Conservation (phyloP, 2,797 vertebrate genomes). For the Alosa sapidissima region DNA sequence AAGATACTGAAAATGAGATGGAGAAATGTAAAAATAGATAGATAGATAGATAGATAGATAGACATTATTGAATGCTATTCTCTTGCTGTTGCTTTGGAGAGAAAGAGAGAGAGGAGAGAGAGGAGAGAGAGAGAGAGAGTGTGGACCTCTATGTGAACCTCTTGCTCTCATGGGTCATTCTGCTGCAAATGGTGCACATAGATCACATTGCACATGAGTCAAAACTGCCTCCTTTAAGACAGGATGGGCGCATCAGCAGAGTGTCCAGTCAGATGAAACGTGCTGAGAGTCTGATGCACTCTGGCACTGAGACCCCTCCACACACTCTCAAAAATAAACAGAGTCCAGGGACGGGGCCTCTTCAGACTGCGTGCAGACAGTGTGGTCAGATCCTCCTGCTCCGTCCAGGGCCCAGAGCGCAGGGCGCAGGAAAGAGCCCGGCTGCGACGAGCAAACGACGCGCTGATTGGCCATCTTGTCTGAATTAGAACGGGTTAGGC, state of each 20-base stretch:
- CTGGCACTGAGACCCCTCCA: constrained; percentile 43
- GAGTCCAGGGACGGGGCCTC: constrained; percentile 24
- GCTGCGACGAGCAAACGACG: constrained; percentile 57
- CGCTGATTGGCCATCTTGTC: constrained; percentile 74
- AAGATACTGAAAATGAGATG: neutral
- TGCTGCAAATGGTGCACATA: neutral
- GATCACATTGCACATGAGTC: constrained; percentile 16
- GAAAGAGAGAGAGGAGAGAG: neutral
- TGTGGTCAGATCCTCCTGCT: constrained; percentile 47
- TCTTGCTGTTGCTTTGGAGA: no score
- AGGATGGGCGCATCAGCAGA: constrained; percentile 40
- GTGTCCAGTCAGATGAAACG: constrained; percentile 55
- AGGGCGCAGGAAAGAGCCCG: constrained; percentile 42
- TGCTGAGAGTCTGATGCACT: constrained; percentile 59
- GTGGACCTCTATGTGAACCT: neutral
- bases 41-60: neutral
- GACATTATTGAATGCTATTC: no score
- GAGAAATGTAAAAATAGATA: neutral
- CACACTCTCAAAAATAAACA: constrained; percentile 47
- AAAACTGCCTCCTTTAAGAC: constrained; percentile 41
- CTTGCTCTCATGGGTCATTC: neutral
- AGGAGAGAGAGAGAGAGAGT: constrained; percentile 27
- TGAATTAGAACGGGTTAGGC: constrained; percentile 69
- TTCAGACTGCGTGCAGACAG: constrained; percentile 22
- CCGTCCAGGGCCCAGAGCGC: constrained; percentile 43